A percentile compares a stretch with the other conserved stretches of the same genome.
phyloP scores from a whole-genome alignment of 2,888 invertebrate genomes.

The Oscheius sp. region DNA sequence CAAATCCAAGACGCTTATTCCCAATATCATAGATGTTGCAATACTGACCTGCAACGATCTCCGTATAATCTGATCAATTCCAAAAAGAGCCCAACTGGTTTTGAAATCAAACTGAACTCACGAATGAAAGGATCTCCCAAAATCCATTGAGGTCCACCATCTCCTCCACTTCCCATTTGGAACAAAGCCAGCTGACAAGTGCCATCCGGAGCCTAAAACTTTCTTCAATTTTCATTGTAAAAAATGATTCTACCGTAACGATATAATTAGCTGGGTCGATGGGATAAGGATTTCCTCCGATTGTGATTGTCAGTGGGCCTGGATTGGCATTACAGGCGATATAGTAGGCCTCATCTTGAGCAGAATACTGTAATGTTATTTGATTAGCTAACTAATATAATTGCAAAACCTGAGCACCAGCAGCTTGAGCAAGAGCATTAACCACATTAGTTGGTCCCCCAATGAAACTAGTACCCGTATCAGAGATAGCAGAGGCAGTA shows the following conservation, averaged over 20 bases:
- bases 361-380: slow-evolving; percentile 28
- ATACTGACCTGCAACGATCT: slow-evolving; percentile 34
- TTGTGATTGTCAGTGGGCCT: slow-evolving; percentile 42
- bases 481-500: slow-evolving; percentile 45
- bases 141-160: slow-evolving; percentile 49
- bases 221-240: neutral
- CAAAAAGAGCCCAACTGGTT: too few relatives aligned
- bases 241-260: neutral
- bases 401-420: slow-evolving; percentile 34
- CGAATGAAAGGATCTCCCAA: slow-evolving; percentile 55
- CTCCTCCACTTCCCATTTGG: slow-evolving; percentile 42
- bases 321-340: slow-evolving; percentile 44
- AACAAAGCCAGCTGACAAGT: slow-evolving; percentile 47
- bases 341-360: slow-evolving; percentile 47
- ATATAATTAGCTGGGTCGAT: slow-evolving; percentile 24
- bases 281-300: slow-evolving; percentile 37
- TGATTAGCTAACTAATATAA: neutral
- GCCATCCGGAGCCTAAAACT: slow-evolving; percentile 34
- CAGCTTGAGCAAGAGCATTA: slow-evolving; percentile 35
- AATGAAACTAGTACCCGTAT: slow-evolving; percentile 54
- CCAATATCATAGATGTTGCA: slow-evolving; percentile 55
- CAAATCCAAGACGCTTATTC: slow-evolving; percentile 50
- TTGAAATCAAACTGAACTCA: neutral
- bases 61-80: too few relatives aligned
- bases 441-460: slow-evolving; percentile 44